These are phyloP conservation scores for Macroramphosus scolopax DNA, from an alignment of 2,797 vertebrate genomes.

Conservation along the genomic window DNA sequence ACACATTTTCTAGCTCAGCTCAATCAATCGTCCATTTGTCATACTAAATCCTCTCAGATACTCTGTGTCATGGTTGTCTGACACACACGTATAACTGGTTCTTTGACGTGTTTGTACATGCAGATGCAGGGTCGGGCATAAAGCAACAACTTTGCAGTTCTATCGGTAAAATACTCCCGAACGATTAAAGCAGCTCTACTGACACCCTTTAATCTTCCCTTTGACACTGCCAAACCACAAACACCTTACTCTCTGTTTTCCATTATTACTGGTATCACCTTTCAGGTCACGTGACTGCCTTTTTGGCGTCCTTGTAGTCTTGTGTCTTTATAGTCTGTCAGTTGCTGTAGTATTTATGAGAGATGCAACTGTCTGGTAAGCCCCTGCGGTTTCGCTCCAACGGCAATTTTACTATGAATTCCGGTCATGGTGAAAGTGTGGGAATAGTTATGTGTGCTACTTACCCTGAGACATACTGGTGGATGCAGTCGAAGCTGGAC, in stretches of 20 bases:
- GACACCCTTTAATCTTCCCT: slow-evolving; percentile 23
- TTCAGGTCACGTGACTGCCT: slow-evolving; percentile 30
- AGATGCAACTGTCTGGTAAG: slow-evolving; percentile 46
- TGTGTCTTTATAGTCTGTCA: no score
- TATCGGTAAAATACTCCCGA: slow-evolving; percentile 21
- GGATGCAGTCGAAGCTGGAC: slow-evolving; percentile 84
- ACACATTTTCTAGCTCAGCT: no score
- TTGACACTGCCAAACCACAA: slow-evolving; percentile 32
- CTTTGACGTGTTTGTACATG: no score
- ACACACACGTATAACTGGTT: slow-evolving; percentile 34
- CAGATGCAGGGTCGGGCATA: no score
- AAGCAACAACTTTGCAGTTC: slow-evolving; percentile 35
- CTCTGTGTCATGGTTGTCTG: no score
- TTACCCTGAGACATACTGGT: slow-evolving; percentile 78
- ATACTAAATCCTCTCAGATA: no score
- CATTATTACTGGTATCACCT: slow-evolving; percentile 50
- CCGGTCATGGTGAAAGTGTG: no score
- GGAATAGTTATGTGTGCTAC: no score
- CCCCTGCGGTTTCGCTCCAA: slow-evolving; percentile 38
- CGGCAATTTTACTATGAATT: slow-evolving; percentile 51
- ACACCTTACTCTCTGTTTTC: slow-evolving; percentile 51
- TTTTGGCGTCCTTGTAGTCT: no score
- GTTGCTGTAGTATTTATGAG: slow-evolving; percentile 43
- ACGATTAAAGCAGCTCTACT: slow-evolving; percentile 31
- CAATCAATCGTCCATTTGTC: slow-evolving; percentile 5